These are phyloP conservation scores for Melieria omissa DNA, from an alignment of 2,888 invertebrate genomes.

Conservation along the genomic window DNA sequence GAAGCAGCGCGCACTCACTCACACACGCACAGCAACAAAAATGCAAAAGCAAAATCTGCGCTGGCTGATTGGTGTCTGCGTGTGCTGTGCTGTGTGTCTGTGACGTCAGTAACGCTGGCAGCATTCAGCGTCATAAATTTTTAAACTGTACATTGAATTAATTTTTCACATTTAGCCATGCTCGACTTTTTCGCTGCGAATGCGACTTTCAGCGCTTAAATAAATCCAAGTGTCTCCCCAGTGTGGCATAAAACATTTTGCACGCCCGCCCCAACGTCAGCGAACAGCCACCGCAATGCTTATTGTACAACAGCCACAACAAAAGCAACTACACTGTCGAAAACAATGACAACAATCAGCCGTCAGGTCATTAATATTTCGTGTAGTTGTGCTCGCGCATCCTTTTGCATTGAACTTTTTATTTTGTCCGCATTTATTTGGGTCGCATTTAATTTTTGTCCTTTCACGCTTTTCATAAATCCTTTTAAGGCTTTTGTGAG, in stretches of 20 bases:
- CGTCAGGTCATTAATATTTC: background rate
- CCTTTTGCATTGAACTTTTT: too few relatives aligned
- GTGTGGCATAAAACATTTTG: constrained; percentile 31
- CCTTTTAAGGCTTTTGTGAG: too few relatives aligned
- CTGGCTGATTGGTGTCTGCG: too few relatives aligned
- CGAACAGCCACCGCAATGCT: background rate
- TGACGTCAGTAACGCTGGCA: too few relatives aligned
- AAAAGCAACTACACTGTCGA: background rate
- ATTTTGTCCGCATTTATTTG: too few relatives aligned
- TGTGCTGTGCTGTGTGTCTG: background rate
- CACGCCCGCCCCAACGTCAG: background rate
- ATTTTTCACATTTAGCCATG: too few relatives aligned
- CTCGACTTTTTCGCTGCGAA: too few relatives aligned
- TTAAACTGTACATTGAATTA: too few relatives aligned
- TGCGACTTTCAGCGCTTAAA: background rate
- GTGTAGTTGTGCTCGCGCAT: too few relatives aligned
- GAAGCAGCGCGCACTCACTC: background rate
- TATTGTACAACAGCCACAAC: background rate
- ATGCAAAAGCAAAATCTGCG: background rate
- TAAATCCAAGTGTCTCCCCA: constrained; percentile 26
- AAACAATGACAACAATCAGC: background rate
- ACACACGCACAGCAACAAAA: background rate
- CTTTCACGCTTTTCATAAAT: too few relatives aligned
- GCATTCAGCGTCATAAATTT: too few relatives aligned
- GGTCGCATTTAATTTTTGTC: too few relatives aligned